Conservation (phyloP, 2,888 invertebrate species). For the Amaurobius ferox region DNA sequence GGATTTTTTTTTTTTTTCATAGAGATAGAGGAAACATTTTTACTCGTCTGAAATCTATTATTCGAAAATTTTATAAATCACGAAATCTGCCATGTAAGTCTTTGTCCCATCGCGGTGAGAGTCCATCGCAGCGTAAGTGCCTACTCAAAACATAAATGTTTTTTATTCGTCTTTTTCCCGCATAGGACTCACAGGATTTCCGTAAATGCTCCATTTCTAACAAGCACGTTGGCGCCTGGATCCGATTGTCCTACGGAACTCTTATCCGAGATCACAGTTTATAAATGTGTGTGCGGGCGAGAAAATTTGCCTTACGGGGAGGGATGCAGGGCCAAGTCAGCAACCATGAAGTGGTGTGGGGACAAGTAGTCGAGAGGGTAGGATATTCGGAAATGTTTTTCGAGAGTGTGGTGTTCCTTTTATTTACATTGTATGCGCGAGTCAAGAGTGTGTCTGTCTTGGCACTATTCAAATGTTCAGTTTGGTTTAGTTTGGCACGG, state of each 20-base stretch:
- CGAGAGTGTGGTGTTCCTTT: background rate
- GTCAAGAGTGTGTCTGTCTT: conserved; percentile 13
- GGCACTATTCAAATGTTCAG: background rate
- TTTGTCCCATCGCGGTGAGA: too few species aligned
- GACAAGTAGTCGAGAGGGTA: conserved; percentile 1
- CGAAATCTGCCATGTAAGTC: too few species aligned
- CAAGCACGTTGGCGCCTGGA: too few species aligned
- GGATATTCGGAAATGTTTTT: conserved; percentile 1
- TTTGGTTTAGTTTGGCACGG: background rate
- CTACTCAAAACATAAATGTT: too few species aligned
- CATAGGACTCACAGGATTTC: too few species aligned
- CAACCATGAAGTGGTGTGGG: background rate
- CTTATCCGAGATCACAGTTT: background rate
- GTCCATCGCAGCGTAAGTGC: too few species aligned
- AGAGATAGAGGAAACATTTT: too few species aligned
- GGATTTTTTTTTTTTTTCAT: too few species aligned
- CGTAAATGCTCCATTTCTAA: too few species aligned
- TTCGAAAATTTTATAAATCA: too few species aligned
- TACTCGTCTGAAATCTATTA: too few species aligned
- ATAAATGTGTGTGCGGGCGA: background rate
- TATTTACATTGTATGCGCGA: conserved; percentile 2
- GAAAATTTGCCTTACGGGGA: background rate
- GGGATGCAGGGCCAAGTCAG: background rate
- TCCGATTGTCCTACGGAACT: background rate
- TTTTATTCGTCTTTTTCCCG: too few species aligned